Base-by-base conservation (phyloP, 2,797 vertebrate species). In the Loriculus beryllinus region DNA sequence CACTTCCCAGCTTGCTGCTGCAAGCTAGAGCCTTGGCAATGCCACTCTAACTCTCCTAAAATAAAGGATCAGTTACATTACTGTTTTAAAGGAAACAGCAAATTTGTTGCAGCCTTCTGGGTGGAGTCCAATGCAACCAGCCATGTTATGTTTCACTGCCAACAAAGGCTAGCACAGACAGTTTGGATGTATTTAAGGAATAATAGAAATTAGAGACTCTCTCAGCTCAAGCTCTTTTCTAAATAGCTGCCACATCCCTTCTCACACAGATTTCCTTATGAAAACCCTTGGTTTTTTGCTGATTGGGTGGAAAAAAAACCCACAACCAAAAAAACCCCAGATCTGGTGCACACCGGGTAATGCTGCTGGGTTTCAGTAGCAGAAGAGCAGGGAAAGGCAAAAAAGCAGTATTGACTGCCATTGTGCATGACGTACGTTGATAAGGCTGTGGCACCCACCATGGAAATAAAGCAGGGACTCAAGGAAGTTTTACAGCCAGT, bases 401-500 rank as follows among this genome's bases (percentile, higher is more conserved):
- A 92, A 75, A 74, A 33, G 10, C 16, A 74, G 22, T 2, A 79
- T 21, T 39, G 28, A 42, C 16, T 45, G 76, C 26, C 39, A 49
- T 12, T 39, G 20, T 35, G 49, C n/a, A 9, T 39, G 31, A 51
- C 1, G 7, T 22, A 33, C 16, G 31, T n/a, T 77, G 87, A 83
- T 94, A 91, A 81, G 48, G 56, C 49, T 60, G 52, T 43, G 45
- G 42, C 42, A 90, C n/a, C 48, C 72, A 49, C 56, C 35, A 8
- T 2, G 25, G 74, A 92, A 93, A 75, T n/a, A 49, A 49, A 92
- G 59, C 52, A 52, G 29, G 47, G 42, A 42, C 75, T 68, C 56
- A 83, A 87, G 82, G 68, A 91, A 93, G 49, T 78, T 83, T 92
- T 89, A 86, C 49, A 91, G 92, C 45, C 92, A 71, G 87, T 75